Evolutionary conservation across 2,113 vertebrate species (phyloP).

Genomic region (Tragelaphus buxtoni): DNA sequence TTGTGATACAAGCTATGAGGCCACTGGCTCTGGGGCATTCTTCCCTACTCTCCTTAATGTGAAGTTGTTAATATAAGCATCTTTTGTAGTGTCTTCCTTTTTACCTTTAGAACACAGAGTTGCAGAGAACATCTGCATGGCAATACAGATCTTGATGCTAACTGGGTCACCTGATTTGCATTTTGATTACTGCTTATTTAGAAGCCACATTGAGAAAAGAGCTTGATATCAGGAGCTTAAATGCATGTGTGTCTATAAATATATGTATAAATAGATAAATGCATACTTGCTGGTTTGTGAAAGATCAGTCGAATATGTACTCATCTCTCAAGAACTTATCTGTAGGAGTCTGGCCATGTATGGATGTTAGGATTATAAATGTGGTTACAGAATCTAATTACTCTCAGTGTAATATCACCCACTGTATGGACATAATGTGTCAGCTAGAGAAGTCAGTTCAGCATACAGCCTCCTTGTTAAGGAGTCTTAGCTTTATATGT

Average conservation of each 20-base stretch:
- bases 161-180: constrained; percentile 78
- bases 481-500: constrained; percentile 51
- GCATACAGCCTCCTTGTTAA: constrained; percentile 60
- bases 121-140: constrained; percentile 46
- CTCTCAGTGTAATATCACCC: constrained; percentile 65
- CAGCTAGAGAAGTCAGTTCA: constrained; percentile 64
- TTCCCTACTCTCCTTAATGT: not conserved
- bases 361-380: constrained; percentile 70
- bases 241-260: constrained; percentile 54
- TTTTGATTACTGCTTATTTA: constrained; percentile 79
- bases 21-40: not conserved
- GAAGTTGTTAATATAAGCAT: not conserved
- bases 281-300: constrained; percentile 63
- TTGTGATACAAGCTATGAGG: not conserved
- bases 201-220: constrained; percentile 68
- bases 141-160: constrained; percentile 64
- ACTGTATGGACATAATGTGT: constrained; percentile 35
- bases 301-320: constrained; percentile 62
- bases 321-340: constrained; percentile 47
- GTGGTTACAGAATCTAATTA: constrained; percentile 72
- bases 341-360: constrained; percentile 13
- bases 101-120: constrained; percentile 43
- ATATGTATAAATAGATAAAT: constrained; percentile 60
- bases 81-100: constrained; percentile 16
- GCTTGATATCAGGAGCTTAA: constrained; percentile 56